These are phyloP conservation scores for Ptychochromis oligacanthus DNA, from an alignment of 2,113 vertebrate genomes.

Conservation along the genomic window DNA sequence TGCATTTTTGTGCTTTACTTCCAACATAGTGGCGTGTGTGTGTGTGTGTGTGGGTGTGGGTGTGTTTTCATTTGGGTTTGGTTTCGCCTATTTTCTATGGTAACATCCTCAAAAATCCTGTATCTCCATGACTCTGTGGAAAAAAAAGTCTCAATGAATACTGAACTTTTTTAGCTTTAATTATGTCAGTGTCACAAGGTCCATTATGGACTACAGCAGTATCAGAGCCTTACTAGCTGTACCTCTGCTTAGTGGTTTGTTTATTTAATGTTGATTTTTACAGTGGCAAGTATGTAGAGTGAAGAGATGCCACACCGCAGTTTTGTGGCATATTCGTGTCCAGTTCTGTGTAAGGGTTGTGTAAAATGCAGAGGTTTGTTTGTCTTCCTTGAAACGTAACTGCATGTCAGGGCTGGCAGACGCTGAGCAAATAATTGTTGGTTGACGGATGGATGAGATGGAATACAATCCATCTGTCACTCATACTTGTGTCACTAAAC, in stretches of 20 bases:
- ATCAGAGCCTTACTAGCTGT: neutral
- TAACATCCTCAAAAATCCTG: neutral
- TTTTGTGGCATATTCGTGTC: neutral
- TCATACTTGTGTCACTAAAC: neutral
- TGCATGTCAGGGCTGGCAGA: slow-evolving; percentile 12
- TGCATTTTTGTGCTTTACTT: too few species aligned
- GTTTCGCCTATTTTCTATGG: neutral
- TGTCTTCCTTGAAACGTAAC: neutral
- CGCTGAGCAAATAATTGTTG: neutral
- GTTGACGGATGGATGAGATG: neutral
- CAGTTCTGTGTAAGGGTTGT: neutral
- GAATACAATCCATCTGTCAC: slow-evolving; percentile 3
- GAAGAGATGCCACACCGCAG: neutral
- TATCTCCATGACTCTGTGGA: neutral
- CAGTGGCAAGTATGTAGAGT: neutral
- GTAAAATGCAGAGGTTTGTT: neutral
- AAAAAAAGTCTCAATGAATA: too few species aligned
- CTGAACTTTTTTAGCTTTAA: neutral
- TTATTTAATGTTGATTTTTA: neutral
- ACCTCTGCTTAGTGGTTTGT: neutral
- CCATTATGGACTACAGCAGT: neutral
- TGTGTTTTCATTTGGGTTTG: too few species aligned
- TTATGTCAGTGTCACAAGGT: neutral
- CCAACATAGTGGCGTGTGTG: too few species aligned
- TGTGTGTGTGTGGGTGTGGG: too few species aligned